A percentile compares a stretch with the other conserved stretches of the same genome.
These are phyloP conservation scores for Schizopygopsis malacanthus DNA, from an alignment of 2,797 vertebrate genomes.

Conservation along the genomic window DNA sequence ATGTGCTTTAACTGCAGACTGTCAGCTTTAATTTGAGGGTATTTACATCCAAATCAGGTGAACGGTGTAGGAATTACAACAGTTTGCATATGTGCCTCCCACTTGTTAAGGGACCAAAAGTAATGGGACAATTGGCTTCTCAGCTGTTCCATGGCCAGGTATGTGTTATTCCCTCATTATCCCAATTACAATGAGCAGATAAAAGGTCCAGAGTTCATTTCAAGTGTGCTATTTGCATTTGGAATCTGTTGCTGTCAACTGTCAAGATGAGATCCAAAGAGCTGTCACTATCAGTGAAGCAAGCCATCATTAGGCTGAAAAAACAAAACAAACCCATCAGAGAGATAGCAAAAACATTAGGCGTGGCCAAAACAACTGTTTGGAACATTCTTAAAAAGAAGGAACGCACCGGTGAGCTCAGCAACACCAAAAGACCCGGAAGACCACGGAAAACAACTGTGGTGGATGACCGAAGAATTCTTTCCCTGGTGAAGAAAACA, in stretches of 20 bases:
- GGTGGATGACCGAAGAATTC: slow-evolving; percentile 51
- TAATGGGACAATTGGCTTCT: slow-evolving; percentile 10
- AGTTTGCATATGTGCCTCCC: slow-evolving; percentile 22
- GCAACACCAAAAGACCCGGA: slow-evolving; percentile 53
- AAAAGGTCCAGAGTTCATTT: too few relatives aligned
- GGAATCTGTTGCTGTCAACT: background rate
- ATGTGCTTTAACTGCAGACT: too few relatives aligned
- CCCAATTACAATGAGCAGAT: too few relatives aligned
- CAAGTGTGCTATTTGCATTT: too few relatives aligned
- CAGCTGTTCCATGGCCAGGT: too few relatives aligned
- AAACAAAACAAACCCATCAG: slow-evolving; percentile 45
- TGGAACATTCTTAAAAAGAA: slow-evolving; percentile 54
- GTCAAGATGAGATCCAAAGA: slow-evolving; percentile 52
- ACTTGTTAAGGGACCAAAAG: slow-evolving; percentile 48
- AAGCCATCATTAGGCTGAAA: slow-evolving; percentile 57
- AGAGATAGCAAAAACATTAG: slow-evolving; percentile 2
- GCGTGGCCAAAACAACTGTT: slow-evolving; percentile 48
- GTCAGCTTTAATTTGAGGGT: too few relatives aligned
- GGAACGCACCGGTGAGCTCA: slow-evolving; percentile 48
- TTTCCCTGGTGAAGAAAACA: slow-evolving; percentile 54
- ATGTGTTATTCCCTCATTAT: too few relatives aligned
- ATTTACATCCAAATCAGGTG: background rate
- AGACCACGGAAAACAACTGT: slow-evolving; percentile 60
- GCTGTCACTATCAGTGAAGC: slow-evolving; percentile 50
- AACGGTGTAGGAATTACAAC: slow-evolving; percentile 7